Percentiles rank a stretch among this genome's conserved stretches.
Conservation (phyloP, 2,888 invertebrate genomes). For the Cryptocheilus praepositus region DNA sequence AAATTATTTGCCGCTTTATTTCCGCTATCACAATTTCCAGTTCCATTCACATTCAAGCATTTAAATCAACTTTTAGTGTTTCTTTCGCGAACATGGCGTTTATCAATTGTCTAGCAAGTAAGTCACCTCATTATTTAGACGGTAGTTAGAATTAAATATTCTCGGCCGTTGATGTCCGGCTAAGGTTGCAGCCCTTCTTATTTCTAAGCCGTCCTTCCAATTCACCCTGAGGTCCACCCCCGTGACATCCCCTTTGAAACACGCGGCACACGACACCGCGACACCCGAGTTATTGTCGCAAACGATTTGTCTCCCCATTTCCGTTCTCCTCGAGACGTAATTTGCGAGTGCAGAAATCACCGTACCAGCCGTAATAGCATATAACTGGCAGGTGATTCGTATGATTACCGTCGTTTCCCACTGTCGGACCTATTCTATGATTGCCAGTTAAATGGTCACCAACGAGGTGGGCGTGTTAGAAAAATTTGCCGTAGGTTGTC, state of each 20-base stretch:
- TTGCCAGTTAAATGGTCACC: background rate
- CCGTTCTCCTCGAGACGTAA: background rate
- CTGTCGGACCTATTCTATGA: slow-evolving; percentile 20
- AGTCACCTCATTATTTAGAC: too few species aligned
- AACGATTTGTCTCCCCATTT: slow-evolving; percentile 43
- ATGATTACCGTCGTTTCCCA: slow-evolving; percentile 44
- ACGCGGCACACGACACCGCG: background rate
- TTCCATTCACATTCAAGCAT: too few species aligned
- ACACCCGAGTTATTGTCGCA: background rate
- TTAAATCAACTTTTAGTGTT: too few species aligned
- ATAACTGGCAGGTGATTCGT: slow-evolving; percentile 31
- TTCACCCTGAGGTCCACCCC: background rate
- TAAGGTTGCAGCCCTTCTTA: slow-evolving; percentile 7
- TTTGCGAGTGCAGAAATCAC: too few species aligned
- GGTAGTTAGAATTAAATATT: slow-evolving; percentile 31
- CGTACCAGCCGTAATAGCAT: too few species aligned
- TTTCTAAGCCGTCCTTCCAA: background rate
- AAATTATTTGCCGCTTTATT: too few species aligned
- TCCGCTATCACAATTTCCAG: too few species aligned
- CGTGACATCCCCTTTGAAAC: background rate
- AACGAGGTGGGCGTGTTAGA: background rate
- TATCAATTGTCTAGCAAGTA: too few species aligned
- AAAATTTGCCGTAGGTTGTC: too few species aligned
- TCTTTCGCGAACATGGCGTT: too few species aligned
- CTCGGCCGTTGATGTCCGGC: slow-evolving; percentile 23